These are phyloP conservation scores for Papilio helenus DNA, from an alignment of 1,140 invertebrate genomes.

Conservation along the genomic window DNA sequence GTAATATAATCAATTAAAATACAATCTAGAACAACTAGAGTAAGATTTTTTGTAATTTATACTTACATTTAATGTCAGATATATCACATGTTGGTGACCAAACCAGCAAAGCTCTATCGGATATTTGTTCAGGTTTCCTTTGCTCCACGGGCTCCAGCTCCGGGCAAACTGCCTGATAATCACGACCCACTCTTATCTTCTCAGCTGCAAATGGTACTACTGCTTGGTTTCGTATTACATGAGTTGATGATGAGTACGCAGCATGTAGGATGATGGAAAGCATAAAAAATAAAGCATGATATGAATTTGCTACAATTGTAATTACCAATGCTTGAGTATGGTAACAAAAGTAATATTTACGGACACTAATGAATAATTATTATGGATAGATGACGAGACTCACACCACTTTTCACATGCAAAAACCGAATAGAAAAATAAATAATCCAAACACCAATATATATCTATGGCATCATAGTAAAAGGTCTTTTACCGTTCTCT, in stretches of 20 bases:
- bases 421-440: neutral
- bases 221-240: conserved; percentile 79
- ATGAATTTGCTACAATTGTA: conserved; percentile 56
- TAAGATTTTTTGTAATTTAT: conserved; percentile 3
- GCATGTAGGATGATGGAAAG: conserved; percentile 78
- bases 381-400: conserved; percentile 11
- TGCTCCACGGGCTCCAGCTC: conserved; percentile 86
- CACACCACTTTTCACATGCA: conserved; percentile 43
- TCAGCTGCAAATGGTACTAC: conserved; percentile 89
- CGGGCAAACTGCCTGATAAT: conserved; percentile 96
- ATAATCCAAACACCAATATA: neutral
- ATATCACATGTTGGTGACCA: conserved; percentile 97
- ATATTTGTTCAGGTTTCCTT: conserved; percentile 85
- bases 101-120: conserved; percentile 95
- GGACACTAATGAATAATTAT: conserved; percentile 9
- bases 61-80: conserved; percentile 93
- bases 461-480: neutral
- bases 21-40: conserved; percentile 32
- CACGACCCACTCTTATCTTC: conserved; percentile 96
- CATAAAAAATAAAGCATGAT: conserved; percentile 79
- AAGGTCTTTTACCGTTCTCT: conserved; percentile 86
- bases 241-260: conserved; percentile 70
- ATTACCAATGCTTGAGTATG: conserved; percentile 37
- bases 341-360: neutral
- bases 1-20: conserved; percentile 25